Evolutionary conservation across 37 sponge, comb jelly and placozoan genomes (phyloP), one percentile per base, ranked within the genome.

Genomic region (Ianthella basta): DNA sequence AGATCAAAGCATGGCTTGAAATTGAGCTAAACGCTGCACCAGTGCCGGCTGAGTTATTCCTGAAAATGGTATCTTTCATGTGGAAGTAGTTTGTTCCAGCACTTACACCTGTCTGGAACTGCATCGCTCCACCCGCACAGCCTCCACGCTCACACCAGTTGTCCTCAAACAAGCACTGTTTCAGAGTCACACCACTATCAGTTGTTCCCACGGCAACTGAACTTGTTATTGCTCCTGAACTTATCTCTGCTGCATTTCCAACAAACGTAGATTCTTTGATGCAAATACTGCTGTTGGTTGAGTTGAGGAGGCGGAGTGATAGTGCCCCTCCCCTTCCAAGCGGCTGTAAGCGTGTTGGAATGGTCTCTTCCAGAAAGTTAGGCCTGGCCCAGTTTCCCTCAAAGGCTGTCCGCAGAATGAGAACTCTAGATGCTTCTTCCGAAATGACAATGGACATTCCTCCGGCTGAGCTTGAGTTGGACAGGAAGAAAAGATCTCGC

Each of bases 321-420:
- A 75, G 21, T 4, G 44, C 78, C 1, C 78, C 78, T 2, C 78
- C 78, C n/a, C 78, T 40, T 19, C 78, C 78, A 15, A 75, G 21
- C 4, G 78, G 78, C 21, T 41, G 78, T 23, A 75, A 24, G 1
- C 78, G 44, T 18, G 15, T 53, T 41, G 78, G 78, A 25, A 75
- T 40, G 0, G 32, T 75, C 37, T 75, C 78, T 4, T 3, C 21
- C 1, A 21, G 53, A 75, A 75, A 50, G 16, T 75, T 75, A 24
- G 78, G 78, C 21, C 78, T 40, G 0, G 78, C 78, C 20, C 44
- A 18, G 25, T 75, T 75, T 24, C 40, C 40, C 25, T 21, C 44
- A 41, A 75, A 75, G 15, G 34, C 10, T 27, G 12, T 34, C 1
- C 34, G 35, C 33, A 34, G 29, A 18, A 69, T 69, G 1, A 69